Evolutionary conservation across 2,797 vertebrate species (phyloP), one percentile per base, ranked within the genome.

Genomic region (Schizothorax lantsangensis): DNA sequence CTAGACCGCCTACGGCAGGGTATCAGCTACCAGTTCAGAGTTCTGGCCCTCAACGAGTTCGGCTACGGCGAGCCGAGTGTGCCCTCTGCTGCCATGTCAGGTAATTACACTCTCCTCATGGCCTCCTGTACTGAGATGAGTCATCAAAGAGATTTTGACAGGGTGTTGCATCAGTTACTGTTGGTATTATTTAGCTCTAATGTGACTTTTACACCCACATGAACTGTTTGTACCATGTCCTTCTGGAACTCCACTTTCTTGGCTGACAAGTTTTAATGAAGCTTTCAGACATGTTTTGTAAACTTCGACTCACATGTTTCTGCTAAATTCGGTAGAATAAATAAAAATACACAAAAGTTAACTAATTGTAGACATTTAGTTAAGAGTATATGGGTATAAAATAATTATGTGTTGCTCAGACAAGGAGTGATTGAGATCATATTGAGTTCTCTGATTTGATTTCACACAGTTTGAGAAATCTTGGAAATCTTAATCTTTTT

Each of bases 1-100:
- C 94, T 98, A 93, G 97, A 97, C 89, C 95, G 95, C 43, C 96
- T 99, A 86, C 95, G 95, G 84, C 96, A 96, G 1, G 98, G 97
- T 0, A 96, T 99, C 93, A 97, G 96, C 90, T 99, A 99, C 0
- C 97, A 98, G 92, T 99, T 99, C 92, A 96, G 98, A 83, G 97
- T 99, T 89, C 96, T 98, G 45, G 98, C 97, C 0, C 91, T 97
- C 91, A 99, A 99, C 69, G 94, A 95, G 86, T 95, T 94, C 57
- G 98, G 98, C 92, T 98, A 98, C 0, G 98, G 98, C 89, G 97
- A 98, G 43, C 97, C 98, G 57, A 99, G 98, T 83, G 90, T 92
- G 83, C 97, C 98, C 52, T 97, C 98, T 73, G 91, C 94, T 5
- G 95, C 97, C 0, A 95, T 98, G 73, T 97, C 98, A 93, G 98